phyloP scores from a whole-genome alignment of 2,113 vertebrate genomes.

The Percina caprodes region DNA sequence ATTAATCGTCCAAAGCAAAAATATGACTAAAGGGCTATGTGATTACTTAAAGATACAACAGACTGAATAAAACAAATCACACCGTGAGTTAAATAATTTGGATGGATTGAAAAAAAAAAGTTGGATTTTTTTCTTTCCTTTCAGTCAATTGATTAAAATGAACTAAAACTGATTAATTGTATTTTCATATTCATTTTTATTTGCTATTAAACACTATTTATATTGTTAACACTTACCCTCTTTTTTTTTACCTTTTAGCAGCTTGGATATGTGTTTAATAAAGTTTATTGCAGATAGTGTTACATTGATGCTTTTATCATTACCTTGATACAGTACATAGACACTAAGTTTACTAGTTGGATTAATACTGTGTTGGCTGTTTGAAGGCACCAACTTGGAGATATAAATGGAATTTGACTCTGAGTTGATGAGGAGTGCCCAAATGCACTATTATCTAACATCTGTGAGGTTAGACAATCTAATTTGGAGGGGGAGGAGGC shows the following conservation, averaged over 20 bases:
- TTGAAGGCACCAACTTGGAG: background rate
- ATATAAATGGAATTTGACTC: background rate
- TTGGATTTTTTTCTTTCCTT: background rate
- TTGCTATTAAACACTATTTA: background rate
- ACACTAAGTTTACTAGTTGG: background rate
- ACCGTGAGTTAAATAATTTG: background rate
- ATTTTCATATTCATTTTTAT: background rate
- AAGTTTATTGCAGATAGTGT: background rate
- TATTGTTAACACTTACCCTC: background rate
- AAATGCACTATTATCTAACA: too few relatives aligned
- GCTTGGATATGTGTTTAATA: background rate
- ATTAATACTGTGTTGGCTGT: background rate
- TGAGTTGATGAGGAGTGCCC: background rate
- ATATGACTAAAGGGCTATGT: background rate
- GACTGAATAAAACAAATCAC: background rate
- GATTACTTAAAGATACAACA: background rate
- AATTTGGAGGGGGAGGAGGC: background rate
- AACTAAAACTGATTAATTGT: background rate
- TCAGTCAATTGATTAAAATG: background rate
- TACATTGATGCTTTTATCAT: background rate
- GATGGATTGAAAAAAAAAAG: background rate
- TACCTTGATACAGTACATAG: background rate
- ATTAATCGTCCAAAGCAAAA: background rate
- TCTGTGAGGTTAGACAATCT: background rate
- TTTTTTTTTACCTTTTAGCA: background rate